Percentiles rank a stretch among this genome's conserved stretches.
phyloP scores from a whole-genome alignment of 2,797 vertebrate genomes.

The Channallabes apus region DNA sequence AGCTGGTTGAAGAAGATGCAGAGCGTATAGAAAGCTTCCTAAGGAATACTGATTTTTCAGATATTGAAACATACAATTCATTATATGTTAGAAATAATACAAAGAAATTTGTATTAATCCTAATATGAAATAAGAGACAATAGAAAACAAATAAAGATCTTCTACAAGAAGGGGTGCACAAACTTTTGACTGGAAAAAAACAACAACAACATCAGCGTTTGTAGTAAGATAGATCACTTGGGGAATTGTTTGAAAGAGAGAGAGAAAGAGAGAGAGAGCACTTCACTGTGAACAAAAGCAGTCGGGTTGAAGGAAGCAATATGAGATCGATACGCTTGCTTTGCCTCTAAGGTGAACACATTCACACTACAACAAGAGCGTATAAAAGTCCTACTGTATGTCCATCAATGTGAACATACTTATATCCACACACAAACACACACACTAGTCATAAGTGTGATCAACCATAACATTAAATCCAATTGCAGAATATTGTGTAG shows the following conservation, averaged over 20 bases:
- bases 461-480: too few relatives aligned
- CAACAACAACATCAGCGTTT: not conserved
- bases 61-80: not conserved
- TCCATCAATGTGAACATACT: not conserved
- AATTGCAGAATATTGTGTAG: too few relatives aligned
- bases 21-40: not conserved
- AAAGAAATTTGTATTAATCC: too few relatives aligned
- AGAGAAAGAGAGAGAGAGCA: conserved; percentile 28
- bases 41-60: not conserved
- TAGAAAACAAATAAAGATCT: not conserved
- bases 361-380: conserved; percentile 12
- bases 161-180: not conserved
- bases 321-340: conserved; percentile 70
- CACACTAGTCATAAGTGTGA: not conserved
- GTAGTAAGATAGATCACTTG: conserved; percentile 16
- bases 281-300: conserved; percentile 56
- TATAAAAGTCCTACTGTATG: conserved; percentile 7
- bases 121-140: not conserved
- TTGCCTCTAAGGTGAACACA: conserved; percentile 65
- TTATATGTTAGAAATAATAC: too few relatives aligned
- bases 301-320: conserved; percentile 68
- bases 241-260: not conserved
- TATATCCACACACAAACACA: conserved; percentile 42
- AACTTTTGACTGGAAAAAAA: not conserved
- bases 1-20: not conserved